phyloP scores from a whole-genome alignment of 1,140 invertebrate species.

The Caenorhabditis latens region DNA sequence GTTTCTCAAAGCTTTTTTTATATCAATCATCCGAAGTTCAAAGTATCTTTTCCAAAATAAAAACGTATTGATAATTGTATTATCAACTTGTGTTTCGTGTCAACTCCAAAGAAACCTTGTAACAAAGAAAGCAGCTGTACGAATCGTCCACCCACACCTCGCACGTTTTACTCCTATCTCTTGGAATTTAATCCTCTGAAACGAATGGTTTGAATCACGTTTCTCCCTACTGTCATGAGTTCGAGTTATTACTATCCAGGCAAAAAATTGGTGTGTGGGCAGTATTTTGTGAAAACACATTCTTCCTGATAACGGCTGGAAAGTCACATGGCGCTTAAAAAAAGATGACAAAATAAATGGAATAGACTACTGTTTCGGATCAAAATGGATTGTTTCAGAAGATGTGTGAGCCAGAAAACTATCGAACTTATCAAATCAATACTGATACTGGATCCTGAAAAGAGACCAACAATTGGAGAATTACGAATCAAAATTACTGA shows the following conservation, averaged over 20 bases:
- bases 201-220: not conserved
- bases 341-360: no score
- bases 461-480: not conserved
- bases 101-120: no score
- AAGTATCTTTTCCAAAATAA: no score
- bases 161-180: not conserved
- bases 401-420: not conserved
- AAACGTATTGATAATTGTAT: no score
- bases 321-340: no score
- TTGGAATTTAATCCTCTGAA: not conserved
- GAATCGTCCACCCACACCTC: no score
- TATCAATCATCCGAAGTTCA: no score
- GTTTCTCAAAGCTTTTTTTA: no score
- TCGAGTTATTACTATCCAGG: not conserved
- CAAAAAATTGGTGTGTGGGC: not conserved
- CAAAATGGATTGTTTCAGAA: not conserved
- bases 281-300: not conserved
- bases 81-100: no score
- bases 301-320: no score
- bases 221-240: constrained; percentile 9
- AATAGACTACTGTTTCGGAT: not conserved
- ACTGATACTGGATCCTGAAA: not conserved
- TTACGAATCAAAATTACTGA: not conserved
- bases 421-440: constrained; percentile 14
- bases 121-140: no score